These are phyloP conservation scores for Oxygymnocypris stewartii DNA, from an alignment of 2,113 vertebrate species.

Conservation along the genomic window DNA sequence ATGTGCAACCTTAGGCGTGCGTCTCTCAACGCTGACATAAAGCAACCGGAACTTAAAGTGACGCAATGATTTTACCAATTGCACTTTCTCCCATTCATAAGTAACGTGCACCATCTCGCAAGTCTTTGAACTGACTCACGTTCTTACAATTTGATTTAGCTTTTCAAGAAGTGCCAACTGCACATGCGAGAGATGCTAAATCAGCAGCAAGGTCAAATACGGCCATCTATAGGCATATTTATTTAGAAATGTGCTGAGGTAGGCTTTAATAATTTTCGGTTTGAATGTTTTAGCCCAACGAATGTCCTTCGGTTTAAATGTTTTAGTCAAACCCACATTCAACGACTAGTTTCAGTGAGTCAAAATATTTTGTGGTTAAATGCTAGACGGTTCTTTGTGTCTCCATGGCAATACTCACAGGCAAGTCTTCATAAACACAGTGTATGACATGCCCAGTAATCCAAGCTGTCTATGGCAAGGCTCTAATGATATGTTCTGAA, in stretches of 20 bases:
- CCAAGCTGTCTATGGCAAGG: slow-evolving; percentile 21
- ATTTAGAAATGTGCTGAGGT: not conserved
- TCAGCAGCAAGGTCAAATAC: not conserved
- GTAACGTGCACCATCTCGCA: too few relatives aligned
- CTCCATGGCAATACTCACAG: slow-evolving; percentile 1
- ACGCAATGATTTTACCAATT: too few relatives aligned
- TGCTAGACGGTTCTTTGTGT: slow-evolving; percentile 19
- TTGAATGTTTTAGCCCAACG: not conserved
- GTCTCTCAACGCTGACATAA: too few relatives aligned
- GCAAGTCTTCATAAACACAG: slow-evolving; percentile 9
- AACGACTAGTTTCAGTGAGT: slow-evolving; percentile 14
- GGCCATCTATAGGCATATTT: not conserved
- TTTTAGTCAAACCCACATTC: slow-evolving; percentile 12
- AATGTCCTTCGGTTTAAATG: not conserved
- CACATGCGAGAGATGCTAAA: not conserved
- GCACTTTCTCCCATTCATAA: too few relatives aligned
- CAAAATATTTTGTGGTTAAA: slow-evolving; percentile 3
- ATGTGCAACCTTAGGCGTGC: too few relatives aligned
- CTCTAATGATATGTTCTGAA: slow-evolving; percentile 27
- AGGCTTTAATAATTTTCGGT: not conserved
- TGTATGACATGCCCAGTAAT: slow-evolving; percentile 33
- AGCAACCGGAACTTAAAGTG: too few relatives aligned
- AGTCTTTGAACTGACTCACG: too few relatives aligned
- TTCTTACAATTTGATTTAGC: not conserved
- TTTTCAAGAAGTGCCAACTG: not conserved